Conservation (phyloP, 1,140 invertebrate genomes). For the Panonychus citri region DNA sequence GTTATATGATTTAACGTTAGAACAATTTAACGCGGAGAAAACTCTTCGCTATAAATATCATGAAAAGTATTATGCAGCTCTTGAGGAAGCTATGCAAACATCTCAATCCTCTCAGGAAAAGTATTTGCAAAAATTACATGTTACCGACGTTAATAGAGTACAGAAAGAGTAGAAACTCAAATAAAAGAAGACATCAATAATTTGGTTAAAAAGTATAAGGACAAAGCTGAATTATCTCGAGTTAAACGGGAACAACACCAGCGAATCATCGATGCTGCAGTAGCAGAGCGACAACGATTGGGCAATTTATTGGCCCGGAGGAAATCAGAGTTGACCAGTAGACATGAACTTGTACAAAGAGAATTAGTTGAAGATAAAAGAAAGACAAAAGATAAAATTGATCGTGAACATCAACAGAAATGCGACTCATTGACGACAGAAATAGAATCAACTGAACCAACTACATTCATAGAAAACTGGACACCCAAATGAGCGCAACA, state of each 20-base stretch:
- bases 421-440: neutral
- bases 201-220: slow-evolving; percentile 48
- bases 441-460: neutral
- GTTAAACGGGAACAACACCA: slow-evolving; percentile 25
- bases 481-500: neutral
- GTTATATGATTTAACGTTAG: slow-evolving; percentile 36
- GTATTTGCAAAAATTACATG: slow-evolving; percentile 23
- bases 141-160: slow-evolving; percentile 36
- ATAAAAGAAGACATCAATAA: slow-evolving; percentile 63
- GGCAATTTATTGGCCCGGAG: slow-evolving; percentile 12
- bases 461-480: neutral
- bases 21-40: slow-evolving; percentile 45
- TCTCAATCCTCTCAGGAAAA: slow-evolving; percentile 58
- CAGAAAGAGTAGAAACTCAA: slow-evolving; percentile 52
- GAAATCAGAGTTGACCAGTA: slow-evolving; percentile 10
- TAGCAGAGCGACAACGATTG: slow-evolving; percentile 21
- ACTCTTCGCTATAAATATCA: slow-evolving; percentile 63
- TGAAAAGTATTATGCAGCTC: slow-evolving; percentile 34
- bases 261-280: slow-evolving; percentile 24
- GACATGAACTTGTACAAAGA: slow-evolving; percentile 11
- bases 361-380: slow-evolving; percentile 3
- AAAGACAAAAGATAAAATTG: neutral
- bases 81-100: slow-evolving; percentile 50
- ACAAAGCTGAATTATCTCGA: slow-evolving; percentile 63
- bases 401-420: neutral